Percentiles rank a stretch among this genome's conserved stretches.
phyloP scores from a whole-genome alignment of 2,888 invertebrate species.

The Harpalus rufipes region DNA sequence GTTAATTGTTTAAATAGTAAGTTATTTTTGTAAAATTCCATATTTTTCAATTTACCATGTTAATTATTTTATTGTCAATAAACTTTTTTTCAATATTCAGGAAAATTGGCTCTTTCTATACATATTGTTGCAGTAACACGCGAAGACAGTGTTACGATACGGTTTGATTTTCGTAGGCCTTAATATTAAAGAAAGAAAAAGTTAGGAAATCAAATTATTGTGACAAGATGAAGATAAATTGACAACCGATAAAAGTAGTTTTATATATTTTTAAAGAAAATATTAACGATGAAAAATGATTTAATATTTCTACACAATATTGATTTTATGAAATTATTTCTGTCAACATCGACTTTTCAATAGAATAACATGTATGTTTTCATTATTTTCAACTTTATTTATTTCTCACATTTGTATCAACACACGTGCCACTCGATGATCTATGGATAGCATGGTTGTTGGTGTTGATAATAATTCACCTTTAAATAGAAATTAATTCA shows the following conservation, averaged over 20 bases:
- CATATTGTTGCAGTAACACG: neutral
- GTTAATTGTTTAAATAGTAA: no score
- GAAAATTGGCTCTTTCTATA: no score
- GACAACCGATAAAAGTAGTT: neutral
- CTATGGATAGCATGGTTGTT: neutral
- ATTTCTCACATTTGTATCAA: neutral
- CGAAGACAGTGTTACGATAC: neutral
- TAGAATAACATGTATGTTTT: slow-evolving; percentile 1
- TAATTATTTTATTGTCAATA: no score
- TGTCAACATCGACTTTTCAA: neutral
- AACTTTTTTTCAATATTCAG: no score
- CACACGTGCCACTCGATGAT: neutral
- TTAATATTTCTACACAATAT: neutral
- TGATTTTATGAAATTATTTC: neutral
- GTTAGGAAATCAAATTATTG: neutral
- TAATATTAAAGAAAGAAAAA: neutral
- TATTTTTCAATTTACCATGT: no score
- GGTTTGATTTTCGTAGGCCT: neutral
- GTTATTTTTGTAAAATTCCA: no score
- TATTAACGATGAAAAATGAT: neutral
- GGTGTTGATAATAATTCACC: neutral
- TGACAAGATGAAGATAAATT: slow-evolving; percentile 2
- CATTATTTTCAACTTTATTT: neutral
- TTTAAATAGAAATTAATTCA: no score
- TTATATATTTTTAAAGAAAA: slow-evolving; percentile 1